A percentile compares a stretch with the other conserved stretches of the same genome.
These are phyloP conservation scores for Tineola bisselliella DNA, from an alignment of 2,888 invertebrate genomes.

Conservation along the genomic window DNA sequence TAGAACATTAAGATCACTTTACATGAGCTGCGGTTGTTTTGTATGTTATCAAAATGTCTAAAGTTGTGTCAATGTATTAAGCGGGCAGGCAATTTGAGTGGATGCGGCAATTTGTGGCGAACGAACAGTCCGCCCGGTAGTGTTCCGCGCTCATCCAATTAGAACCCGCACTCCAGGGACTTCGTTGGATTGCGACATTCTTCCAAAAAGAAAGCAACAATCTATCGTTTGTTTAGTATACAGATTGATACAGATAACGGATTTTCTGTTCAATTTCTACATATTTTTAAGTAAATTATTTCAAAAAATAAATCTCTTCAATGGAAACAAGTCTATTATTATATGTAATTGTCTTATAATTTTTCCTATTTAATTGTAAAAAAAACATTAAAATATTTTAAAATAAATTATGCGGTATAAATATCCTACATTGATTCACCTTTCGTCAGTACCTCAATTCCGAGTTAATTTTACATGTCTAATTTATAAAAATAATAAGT, in stretches of 20 bases:
- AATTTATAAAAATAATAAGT: no score
- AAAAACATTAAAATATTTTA: no score
- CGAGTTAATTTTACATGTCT: no score
- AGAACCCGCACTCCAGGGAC: not conserved
- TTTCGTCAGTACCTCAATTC: no score
- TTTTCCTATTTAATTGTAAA: no score
- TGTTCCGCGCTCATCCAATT: conserved; percentile 11
- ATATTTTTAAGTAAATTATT: no score
- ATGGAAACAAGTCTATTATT: no score
- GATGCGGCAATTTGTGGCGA: conserved; percentile 11
- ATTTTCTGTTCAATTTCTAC: no score
- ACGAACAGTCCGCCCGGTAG: not conserved
- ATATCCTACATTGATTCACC: no score
- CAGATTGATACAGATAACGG: not conserved
- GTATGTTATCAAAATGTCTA: not conserved
- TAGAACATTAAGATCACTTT: not conserved
- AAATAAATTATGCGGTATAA: no score
- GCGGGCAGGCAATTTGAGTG: conserved; percentile 9
- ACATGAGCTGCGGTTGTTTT: not conserved
- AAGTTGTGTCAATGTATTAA: conserved; percentile 7
- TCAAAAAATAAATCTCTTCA: no score
- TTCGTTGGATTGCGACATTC: not conserved
- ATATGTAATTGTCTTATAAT: no score
- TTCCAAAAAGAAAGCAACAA: not conserved
- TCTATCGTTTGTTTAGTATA: not conserved